Conservation (phyloP, 2,113 vertebrate species). For the Seriola aureovittata region DNA sequence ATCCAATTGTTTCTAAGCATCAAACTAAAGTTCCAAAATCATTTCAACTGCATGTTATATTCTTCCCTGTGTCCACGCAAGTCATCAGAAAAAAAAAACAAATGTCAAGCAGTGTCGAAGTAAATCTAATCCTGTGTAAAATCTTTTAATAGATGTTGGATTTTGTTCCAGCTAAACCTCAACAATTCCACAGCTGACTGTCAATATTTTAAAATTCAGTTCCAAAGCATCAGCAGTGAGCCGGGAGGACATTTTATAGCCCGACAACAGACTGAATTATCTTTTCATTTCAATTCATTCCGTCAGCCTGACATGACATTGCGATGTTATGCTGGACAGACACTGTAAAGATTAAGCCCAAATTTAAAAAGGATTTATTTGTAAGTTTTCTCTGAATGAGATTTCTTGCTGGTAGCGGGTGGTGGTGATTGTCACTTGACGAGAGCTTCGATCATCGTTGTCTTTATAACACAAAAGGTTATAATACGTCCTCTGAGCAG, state of each 20-base stretch:
- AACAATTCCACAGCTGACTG: background rate
- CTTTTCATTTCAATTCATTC: background rate
- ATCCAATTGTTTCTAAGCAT: background rate
- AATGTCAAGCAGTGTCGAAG: background rate
- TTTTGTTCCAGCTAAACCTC: background rate
- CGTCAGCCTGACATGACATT: background rate
- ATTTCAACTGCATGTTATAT: background rate
- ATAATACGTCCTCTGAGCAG: too few relatives aligned
- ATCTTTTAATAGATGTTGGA: background rate
- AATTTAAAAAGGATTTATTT: background rate
- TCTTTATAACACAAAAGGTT: too few relatives aligned
- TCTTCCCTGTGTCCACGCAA: constrained; percentile 4
- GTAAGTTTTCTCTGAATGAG: too few relatives aligned
- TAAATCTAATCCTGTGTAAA: background rate
- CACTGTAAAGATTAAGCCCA: background rate
- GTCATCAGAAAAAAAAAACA: background rate
- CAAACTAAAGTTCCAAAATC: background rate
- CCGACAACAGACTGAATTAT: background rate
- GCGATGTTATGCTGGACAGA: background rate
- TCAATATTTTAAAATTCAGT: background rate
- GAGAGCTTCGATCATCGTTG: too few relatives aligned
- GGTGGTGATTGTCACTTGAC: too few relatives aligned
- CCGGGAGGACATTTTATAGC: background rate
- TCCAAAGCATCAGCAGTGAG: background rate
- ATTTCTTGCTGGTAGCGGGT: background rate